Conservation (phyloP, 2,797 vertebrate genomes). For the Hoplostethus atlanticus region DNA sequence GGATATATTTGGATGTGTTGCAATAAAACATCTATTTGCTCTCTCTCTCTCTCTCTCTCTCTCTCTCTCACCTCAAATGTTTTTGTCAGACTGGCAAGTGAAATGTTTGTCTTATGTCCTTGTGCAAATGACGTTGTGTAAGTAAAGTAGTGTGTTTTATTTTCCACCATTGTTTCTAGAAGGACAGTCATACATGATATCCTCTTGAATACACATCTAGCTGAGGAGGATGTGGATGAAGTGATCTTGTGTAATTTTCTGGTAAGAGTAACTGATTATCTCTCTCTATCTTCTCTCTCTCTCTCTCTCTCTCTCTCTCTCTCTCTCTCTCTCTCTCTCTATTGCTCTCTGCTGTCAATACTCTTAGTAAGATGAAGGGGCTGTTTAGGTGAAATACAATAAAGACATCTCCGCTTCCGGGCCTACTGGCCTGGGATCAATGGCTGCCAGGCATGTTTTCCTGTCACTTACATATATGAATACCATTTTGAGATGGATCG, state of each 20-base stretch:
- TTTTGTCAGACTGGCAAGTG: conserved; percentile 40
- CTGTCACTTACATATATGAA: conserved; percentile 80
- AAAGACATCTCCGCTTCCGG: conserved; percentile 79
- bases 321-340: conserved; percentile 43
- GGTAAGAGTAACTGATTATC: conserved; percentile 32
- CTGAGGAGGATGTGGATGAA: conserved; percentile 42
- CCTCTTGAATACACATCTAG: conserved; percentile 31
- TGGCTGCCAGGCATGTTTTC: conserved; percentile 76
- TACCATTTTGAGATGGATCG: conserved; percentile 61
- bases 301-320: conserved; percentile 32
- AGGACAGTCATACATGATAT: conserved; percentile 15
- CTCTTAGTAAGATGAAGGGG: conserved; percentile 80
- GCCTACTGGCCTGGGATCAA: conserved; percentile 70
- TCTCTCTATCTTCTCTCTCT: conserved; percentile 50
- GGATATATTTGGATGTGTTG: conserved; percentile 82
- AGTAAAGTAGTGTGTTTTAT: conserved; percentile 2
- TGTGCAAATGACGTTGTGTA: conserved; percentile 39
- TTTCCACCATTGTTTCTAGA: conserved; percentile 8
- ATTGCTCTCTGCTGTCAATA: conserved; percentile 70
- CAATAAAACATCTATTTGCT: conserved; percentile 69
- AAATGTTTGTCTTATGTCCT: conserved; percentile 37
- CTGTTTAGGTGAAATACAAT: conserved; percentile 83
- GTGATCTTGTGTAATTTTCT: conserved; percentile 40
- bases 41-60: conserved; percentile 25
- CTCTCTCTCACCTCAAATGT: conserved; percentile 10